These are phyloP conservation scores for Isotomurus palustris DNA, from an alignment of 2,888 invertebrate species.

Conservation along the genomic window DNA sequence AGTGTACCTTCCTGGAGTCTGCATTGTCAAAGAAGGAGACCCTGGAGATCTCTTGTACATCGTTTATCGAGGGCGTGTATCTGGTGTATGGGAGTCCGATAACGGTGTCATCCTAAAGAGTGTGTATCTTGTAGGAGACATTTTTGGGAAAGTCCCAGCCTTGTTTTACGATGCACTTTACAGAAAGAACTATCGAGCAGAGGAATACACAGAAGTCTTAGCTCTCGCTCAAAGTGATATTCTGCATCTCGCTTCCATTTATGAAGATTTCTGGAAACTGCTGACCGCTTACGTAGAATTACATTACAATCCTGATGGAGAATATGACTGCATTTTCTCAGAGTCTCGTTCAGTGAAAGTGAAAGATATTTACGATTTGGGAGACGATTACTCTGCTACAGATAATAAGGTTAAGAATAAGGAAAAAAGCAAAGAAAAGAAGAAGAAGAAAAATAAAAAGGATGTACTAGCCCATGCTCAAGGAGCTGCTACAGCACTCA, in stretches of 20 bases:
- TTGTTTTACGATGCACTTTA: constrained; percentile 33
- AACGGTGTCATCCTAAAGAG: constrained; percentile 17
- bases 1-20: constrained; percentile 29
- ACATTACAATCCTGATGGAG: constrained; percentile 13
- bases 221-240: constrained; percentile 24
- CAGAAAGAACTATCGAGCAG: constrained; percentile 34
- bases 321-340: constrained; percentile 24
- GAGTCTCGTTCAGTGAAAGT: constrained; percentile 3
- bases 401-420: neutral
- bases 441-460: constrained; percentile 1
- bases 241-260: constrained; percentile 19
- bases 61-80: constrained; percentile 29
- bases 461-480: too few species aligned
- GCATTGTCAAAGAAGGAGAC: constrained; percentile 35
- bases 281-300: constrained; percentile 12
- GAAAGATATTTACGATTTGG: constrained; percentile 21
- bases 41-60: constrained; percentile 25
- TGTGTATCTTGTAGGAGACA: constrained; percentile 23
- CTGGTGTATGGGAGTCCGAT: constrained; percentile 12
- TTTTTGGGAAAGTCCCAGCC: constrained; percentile 32
- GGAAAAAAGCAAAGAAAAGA: neutral
- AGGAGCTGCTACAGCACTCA: too few species aligned
- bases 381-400: constrained; percentile 15
- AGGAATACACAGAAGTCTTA: constrained; percentile 31
- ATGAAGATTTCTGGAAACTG: constrained; percentile 21